These are phyloP conservation scores for Heterochromis multidens DNA, from an alignment of 2,113 vertebrate species.

Conservation along the genomic window DNA sequence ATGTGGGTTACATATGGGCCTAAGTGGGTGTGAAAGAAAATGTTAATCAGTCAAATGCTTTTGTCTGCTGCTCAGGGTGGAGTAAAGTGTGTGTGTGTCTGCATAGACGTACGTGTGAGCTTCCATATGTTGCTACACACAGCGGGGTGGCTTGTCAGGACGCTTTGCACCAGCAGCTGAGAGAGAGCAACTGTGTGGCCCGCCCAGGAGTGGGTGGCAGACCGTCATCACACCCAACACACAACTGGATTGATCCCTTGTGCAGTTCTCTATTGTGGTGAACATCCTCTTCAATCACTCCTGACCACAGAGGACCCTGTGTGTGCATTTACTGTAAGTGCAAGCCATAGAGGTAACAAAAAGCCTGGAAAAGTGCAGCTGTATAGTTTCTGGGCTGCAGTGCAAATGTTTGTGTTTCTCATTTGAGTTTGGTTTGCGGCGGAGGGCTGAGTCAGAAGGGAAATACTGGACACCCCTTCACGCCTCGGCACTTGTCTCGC, in stretches of 20 bases:
- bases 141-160: conserved; percentile 34
- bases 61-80: conserved; percentile 16
- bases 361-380: conserved; percentile 28
- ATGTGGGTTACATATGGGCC: conserved; percentile 40
- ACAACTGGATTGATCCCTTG: conserved; percentile 10
- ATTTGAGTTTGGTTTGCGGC: conserved; percentile 49
- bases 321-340: conserved; percentile 16
- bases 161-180: conserved; percentile 33
- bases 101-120: neutral
- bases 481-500: conserved; percentile 29
- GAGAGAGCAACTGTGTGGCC: conserved; percentile 21
- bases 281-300: conserved; percentile 35
- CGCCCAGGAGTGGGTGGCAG: neutral
- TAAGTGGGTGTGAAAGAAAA: conserved; percentile 54
- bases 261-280: conserved; percentile 16
- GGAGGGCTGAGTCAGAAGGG: conserved; percentile 40
- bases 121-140: conserved; percentile 38
- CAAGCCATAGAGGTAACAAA: neutral
- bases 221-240: neutral
- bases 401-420: conserved; percentile 62
- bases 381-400: conserved; percentile 13
- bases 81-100: neutral
- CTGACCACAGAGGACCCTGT: conserved; percentile 18
- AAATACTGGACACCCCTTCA: conserved; percentile 23
- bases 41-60: conserved; percentile 46